Evolutionary conservation across 30 jellyfish, hydroid and myxozoan species (phyloP), one percentile per base, ranked within the genome.

Genomic region (Catostylus mosaicus): DNA sequence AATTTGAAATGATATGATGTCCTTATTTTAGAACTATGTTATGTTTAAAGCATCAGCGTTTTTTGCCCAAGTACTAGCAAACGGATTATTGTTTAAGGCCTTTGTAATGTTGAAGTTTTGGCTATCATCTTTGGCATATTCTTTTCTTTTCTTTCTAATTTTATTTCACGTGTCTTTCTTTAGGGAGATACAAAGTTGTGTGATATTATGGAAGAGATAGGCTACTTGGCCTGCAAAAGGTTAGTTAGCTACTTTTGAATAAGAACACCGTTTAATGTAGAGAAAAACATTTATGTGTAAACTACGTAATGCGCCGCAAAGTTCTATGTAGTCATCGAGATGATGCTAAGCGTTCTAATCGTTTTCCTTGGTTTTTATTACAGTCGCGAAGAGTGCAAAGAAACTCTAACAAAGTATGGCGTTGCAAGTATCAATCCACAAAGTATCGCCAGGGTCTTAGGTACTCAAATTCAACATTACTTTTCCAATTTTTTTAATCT

Each of bases 351-450:
- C 56, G 56, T 43, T 20, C 23, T 4, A 10, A 18, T 29, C 20
- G 19, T 35, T 50, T 30, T 45, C 20, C 32, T 75, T 24, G 5
- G 2, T 31, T 34, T 67, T 43, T 48, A 6, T 45, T 12, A 27
- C 23, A 90, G 97, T 54, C 88, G 84, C 20, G 98, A 93, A 31
- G 98, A 93, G 64, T 93, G 98, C 86, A 82, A 87, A 62, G 98
- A 93, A 45, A 66, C 83, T 14, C 81, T 93, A 7, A 36, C 75
- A 22, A 77, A 88, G 56, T 83, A 30, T 75, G 97, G 97, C 6
- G 79, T 87, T 75, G 85, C 78, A 23, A 88, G 62, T 82, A 69
- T 93, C n/a, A 88, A 73, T 36, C 78, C 98, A 61, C 89, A 77
- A 16, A 30, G 90, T 68, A 85, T 93, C 20, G 94, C 98, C 36